phyloP scores from a whole-genome alignment of 2,113 vertebrate genomes.

The Nycticryphes semicollaris region DNA sequence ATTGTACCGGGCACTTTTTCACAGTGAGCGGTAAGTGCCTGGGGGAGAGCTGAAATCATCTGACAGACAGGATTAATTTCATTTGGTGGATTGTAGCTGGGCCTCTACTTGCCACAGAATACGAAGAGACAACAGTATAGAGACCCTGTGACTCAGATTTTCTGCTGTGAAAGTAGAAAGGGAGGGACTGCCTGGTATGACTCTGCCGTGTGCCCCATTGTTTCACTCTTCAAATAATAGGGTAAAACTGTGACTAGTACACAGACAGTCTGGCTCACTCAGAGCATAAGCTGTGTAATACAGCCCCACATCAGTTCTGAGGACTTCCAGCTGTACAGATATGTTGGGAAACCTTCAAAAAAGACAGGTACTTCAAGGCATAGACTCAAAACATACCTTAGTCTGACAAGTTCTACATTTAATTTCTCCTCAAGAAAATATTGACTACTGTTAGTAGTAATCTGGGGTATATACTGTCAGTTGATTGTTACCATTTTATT shows the following conservation, averaged over 20 bases:
- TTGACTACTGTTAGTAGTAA: background rate
- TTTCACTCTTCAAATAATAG: background rate
- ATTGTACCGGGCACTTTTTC: background rate
- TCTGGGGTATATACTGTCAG: background rate
- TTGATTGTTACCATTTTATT: background rate
- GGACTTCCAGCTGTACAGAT: background rate
- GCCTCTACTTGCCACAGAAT: background rate
- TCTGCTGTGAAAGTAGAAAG: background rate
- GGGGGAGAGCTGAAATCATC: background rate
- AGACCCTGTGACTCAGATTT: background rate
- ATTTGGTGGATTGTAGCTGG: background rate
- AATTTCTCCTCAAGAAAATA: background rate
- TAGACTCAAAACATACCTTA: background rate
- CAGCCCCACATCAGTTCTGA: background rate
- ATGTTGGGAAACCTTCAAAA: background rate
- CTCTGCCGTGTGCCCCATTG: too few species aligned
- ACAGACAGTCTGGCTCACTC: background rate
- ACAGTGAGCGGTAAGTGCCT: background rate
- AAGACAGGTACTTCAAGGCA: background rate
- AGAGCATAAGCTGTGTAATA: accelerated
- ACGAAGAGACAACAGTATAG: background rate
- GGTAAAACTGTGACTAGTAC: background rate
- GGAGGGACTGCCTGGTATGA: background rate
- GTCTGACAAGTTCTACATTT: background rate
- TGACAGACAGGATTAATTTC: background rate